These are phyloP conservation scores for Sarcophaga subvicina DNA, from an alignment of 2,888 invertebrate genomes.

Conservation along the genomic window DNA sequence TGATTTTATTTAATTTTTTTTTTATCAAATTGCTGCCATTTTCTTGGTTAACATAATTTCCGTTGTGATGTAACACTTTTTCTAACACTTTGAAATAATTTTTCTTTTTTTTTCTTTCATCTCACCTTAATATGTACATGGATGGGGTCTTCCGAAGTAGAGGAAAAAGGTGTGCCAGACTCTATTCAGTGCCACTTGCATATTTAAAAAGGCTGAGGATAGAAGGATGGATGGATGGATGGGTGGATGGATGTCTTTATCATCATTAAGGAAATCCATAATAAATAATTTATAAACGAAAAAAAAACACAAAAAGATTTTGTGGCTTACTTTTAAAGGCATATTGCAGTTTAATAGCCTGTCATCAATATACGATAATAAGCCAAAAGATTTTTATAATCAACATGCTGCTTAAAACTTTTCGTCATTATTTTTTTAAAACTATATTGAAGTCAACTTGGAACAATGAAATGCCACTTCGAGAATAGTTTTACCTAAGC, in stretches of 20 bases:
- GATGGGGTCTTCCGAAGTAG: background rate
- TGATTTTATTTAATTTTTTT: background rate
- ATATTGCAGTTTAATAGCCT: constrained; percentile 46
- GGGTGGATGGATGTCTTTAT: background rate
- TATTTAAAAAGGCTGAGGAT: too few species aligned
- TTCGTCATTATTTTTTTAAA: too few species aligned
- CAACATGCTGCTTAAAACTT: too few species aligned
- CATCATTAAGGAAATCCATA: background rate
- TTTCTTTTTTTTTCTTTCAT: background rate
- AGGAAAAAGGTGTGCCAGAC: background rate
- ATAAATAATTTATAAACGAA: constrained; percentile 14
- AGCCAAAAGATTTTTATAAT: too few species aligned
- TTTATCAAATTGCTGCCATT: constrained; percentile 62
- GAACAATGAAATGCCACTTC: too few species aligned
- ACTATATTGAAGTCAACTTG: too few species aligned
- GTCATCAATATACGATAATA: constrained; percentile 27
- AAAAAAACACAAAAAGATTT: background rate
- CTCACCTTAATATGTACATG: too few species aligned
- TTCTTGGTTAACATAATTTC: constrained; percentile 68
- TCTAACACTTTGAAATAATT: constrained; percentile 9
- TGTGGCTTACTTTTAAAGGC: background rate
- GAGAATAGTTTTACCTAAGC: too few species aligned
- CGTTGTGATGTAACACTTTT: constrained; percentile 63
- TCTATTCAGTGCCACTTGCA: background rate
- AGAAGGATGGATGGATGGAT: too few species aligned